phyloP scores from a whole-genome alignment of 2,888 invertebrate species.

The Netelia inedita region DNA sequence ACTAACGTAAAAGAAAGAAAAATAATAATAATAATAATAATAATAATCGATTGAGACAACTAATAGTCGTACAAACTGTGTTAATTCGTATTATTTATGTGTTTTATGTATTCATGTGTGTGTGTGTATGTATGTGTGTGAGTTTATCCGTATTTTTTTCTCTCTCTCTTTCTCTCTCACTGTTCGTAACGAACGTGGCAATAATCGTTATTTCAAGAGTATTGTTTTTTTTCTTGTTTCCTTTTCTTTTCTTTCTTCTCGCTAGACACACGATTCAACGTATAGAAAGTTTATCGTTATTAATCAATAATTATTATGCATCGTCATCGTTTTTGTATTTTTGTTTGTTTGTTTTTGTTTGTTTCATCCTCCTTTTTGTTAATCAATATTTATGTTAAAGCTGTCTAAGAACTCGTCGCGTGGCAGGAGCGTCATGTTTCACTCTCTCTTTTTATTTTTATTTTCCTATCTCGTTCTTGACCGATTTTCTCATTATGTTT shows the following conservation, averaged over 20 bases:
- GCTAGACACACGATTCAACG: slow-evolving; percentile 85
- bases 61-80: slow-evolving; percentile 79
- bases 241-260: slow-evolving; percentile 76
- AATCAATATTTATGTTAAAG: slow-evolving; percentile 84
- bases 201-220: slow-evolving; percentile 81
- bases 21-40: slow-evolving; percentile 57
- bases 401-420: slow-evolving; percentile 84
- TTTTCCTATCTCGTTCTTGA: slow-evolving; percentile 64
- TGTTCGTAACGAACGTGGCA: slow-evolving; percentile 73
- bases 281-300: slow-evolving; percentile 84
- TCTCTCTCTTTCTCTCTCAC: slow-evolving; percentile 19
- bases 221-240: slow-evolving; percentile 67
- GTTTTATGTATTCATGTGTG: slow-evolving; percentile 34
- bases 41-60: slow-evolving; percentile 75
- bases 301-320: slow-evolving; percentile 84
- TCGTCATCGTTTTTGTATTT: slow-evolving; percentile 43
- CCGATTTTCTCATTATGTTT: slow-evolving; percentile 62
- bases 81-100: slow-evolving; percentile 66
- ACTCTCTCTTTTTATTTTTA: slow-evolving; percentile 69
- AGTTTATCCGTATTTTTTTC: slow-evolving; percentile 10
- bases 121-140: slow-evolving; percentile 30
- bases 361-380: slow-evolving; percentile 48
- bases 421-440: slow-evolving; percentile 82
- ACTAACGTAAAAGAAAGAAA: slow-evolving; percentile 65
- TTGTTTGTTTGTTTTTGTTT: slow-evolving; percentile 69